A percentile compares a stretch with the other conserved stretches of the same genome.
Evolutionary conservation across 1,140 invertebrate species (phyloP).

Genomic region (Tetramorium alpestre): DNA sequence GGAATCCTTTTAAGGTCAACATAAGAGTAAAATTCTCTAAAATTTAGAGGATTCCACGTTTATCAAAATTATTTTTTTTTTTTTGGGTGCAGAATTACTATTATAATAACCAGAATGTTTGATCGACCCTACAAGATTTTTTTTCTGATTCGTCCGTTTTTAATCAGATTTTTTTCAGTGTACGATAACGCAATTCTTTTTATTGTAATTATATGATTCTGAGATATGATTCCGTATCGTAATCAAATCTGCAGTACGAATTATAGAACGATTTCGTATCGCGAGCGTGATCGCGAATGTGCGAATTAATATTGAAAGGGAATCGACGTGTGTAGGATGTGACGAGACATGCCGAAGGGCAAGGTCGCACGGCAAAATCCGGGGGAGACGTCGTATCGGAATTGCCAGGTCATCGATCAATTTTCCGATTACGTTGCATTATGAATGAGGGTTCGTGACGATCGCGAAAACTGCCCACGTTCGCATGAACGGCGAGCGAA

Average conservation of each 20-base stretch:
- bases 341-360: not conserved
- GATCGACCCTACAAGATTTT: too few species aligned
- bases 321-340: constrained; percentile 4
- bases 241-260: not conserved
- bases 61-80: too few species aligned
- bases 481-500: not conserved
- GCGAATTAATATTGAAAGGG: constrained; percentile 32
- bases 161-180: too few species aligned
- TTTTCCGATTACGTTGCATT: constrained; percentile 48
- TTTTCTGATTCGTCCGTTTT: too few species aligned
- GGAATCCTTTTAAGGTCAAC: too few species aligned
- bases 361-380: constrained; percentile 44
- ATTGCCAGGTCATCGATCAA: constrained; percentile 48
- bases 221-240: too few species aligned
- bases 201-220: not conserved
- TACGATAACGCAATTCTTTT: not conserved
- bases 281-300: not conserved
- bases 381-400: not conserved
- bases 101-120: too few species aligned
- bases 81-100: too few species aligned
- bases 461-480: constrained; percentile 20
- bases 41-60: too few species aligned
- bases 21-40: too few species aligned
- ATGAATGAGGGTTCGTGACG: constrained; percentile 34
- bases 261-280: not conserved